Conservation (phyloP, 2,113 vertebrate species). For the Nyctibius bracteatus region DNA sequence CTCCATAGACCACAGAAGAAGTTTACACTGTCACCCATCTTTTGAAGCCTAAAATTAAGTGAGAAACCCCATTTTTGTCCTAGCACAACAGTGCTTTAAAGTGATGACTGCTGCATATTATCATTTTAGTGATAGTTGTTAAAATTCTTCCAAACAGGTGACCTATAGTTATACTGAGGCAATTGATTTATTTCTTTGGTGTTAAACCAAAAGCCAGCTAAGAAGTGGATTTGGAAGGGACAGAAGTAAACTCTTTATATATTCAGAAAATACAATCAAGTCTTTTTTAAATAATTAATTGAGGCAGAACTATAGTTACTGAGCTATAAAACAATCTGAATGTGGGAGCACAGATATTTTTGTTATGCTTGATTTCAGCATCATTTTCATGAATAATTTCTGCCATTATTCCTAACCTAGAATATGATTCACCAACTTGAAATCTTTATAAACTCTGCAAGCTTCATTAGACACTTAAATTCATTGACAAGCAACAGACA, state of each 20-base stretch:
- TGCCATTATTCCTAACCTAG: not conserved
- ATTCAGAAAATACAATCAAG: not conserved
- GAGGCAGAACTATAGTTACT: not conserved
- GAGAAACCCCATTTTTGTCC: not conserved
- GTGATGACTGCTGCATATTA: not conserved
- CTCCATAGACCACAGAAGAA: not conserved
- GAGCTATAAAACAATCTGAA: not conserved
- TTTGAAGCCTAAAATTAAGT: not conserved
- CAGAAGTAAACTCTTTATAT: not conserved
- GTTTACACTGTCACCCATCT: not conserved
- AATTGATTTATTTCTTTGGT: not conserved
- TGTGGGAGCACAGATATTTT: not conserved
- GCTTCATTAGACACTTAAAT: not conserved
- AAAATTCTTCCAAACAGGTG: not conserved
- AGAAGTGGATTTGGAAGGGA: not conserved
- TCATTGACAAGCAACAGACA: not conserved
- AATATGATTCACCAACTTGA: not conserved
- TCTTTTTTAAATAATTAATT: not conserved
- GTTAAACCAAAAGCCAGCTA: not conserved
- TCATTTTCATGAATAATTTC: not conserved
- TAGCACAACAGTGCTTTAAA: not conserved
- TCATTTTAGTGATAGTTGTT: not conserved
- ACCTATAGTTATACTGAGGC: not conserved
- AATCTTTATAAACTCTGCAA: not conserved
- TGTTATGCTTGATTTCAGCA: not conserved